A percentile compares a stretch with the other conserved stretches of the same genome.
Conservation (phyloP, 2,888 invertebrate species). For the Philaethria dido region DNA sequence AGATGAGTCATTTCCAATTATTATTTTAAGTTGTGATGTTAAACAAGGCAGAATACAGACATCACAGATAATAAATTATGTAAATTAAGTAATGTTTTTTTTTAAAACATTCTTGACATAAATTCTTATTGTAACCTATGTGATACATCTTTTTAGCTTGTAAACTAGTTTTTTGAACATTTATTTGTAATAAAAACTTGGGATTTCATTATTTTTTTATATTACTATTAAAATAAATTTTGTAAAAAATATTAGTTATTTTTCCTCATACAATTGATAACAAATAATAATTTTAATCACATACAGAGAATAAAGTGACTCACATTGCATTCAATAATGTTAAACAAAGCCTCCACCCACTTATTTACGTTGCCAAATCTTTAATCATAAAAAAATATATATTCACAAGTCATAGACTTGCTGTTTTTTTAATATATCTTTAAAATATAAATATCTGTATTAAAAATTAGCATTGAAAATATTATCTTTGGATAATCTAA, state of each 20-base stretch:
- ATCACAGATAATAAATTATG: conserved; percentile 5
- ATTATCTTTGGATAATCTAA: background rate
- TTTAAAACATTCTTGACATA: background rate
- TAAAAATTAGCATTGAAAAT: background rate
- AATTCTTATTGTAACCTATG: background rate
- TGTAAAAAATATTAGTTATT: background rate
- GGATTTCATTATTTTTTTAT: background rate
- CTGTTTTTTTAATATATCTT: too few species aligned
- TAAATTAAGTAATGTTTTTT: background rate
- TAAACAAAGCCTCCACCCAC: conserved; percentile 33
- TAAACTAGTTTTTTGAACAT: background rate
- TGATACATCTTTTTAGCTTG: background rate
- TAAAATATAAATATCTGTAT: background rate
- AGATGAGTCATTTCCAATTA: background rate
- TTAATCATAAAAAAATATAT: conserved; percentile 3
- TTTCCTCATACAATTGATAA: conserved; percentile 9
- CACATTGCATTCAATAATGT: conserved; percentile 25
- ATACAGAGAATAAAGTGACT: conserved; percentile 16
- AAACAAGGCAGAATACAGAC: background rate
- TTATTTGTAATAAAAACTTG: background rate
- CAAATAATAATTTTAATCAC: conserved; percentile 11
- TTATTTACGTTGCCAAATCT: conserved; percentile 17
- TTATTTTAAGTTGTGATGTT: background rate
- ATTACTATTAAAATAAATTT: background rate
- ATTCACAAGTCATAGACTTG: background rate